A percentile compares a stretch with the other conserved stretches of the same genome.
Evolutionary conservation across 2,113 vertebrate genomes (phyloP).

Genomic region (Ciconia boyciana): DNA sequence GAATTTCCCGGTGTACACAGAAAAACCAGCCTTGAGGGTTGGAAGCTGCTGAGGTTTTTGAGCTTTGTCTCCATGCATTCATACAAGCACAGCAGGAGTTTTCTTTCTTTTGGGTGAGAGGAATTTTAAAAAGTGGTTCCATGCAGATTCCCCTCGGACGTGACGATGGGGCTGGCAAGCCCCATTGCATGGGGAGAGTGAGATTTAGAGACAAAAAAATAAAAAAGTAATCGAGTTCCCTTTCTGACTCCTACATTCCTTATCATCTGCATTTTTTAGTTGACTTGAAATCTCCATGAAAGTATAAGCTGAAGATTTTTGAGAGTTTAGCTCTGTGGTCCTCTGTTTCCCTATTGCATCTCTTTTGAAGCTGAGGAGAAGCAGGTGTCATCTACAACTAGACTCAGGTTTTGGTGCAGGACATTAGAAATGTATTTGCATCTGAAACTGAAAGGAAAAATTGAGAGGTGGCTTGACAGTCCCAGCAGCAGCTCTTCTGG

Average conservation of each 20-base stretch:
- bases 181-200: not conserved
- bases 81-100: conserved; percentile 62
- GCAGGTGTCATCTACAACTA: conserved; percentile 14
- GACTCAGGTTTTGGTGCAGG: not conserved
- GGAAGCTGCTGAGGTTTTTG: conserved; percentile 56
- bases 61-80: conserved; percentile 59
- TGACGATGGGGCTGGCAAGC: not conserved
- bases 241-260: conserved; percentile 13
- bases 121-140: conserved; percentile 46
- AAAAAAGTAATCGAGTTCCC: not conserved
- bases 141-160: not conserved
- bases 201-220: not conserved
- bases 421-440: not conserved
- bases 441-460: not conserved
- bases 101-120: conserved; percentile 32
- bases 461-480: not conserved
- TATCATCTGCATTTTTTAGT: not conserved
- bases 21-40: conserved; percentile 59
- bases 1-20: conserved; percentile 58
- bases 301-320: not conserved
- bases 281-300: conserved; percentile 17
- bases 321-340: not conserved
- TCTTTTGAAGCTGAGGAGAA: not conserved
- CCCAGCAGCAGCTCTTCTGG: conserved; percentile 5
- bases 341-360: not conserved